These are phyloP conservation scores for Sarcophaga carnaria DNA, from an alignment of 2,888 invertebrate species.

Conservation along the genomic window DNA sequence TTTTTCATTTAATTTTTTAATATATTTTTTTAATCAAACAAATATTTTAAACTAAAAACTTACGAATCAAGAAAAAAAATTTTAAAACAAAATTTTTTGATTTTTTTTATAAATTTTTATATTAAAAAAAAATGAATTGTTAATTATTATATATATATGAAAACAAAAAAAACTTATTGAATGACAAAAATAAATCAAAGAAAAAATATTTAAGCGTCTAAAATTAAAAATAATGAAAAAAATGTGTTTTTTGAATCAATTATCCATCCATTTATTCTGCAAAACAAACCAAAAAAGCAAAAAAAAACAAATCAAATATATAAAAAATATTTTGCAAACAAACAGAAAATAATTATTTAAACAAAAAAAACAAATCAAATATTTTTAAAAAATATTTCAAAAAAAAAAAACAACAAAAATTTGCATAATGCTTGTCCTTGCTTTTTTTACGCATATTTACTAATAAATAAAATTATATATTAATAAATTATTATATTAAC, in stretches of 20 bases:
- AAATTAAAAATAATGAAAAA: slow-evolving; percentile 37
- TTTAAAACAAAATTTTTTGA: too few species aligned
- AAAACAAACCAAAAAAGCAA: slow-evolving; percentile 55
- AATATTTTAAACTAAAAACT: slow-evolving; percentile 8
- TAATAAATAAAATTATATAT: slow-evolving; percentile 56
- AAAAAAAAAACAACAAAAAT: slow-evolving; percentile 26
- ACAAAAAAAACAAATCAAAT: slow-evolving; percentile 51
- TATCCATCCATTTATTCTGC: slow-evolving; percentile 74
- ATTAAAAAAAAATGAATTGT: slow-evolving; percentile 42
- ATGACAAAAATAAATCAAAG: slow-evolving; percentile 9
- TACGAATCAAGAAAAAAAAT: neutral
- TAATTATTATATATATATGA: slow-evolving; percentile 29
- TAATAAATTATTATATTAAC: slow-evolving; percentile 45
- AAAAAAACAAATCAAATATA: slow-evolving; percentile 44
- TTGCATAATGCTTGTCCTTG: slow-evolving; percentile 70
- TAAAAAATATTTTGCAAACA: slow-evolving; percentile 58
- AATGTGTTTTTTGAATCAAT: slow-evolving; percentile 70
- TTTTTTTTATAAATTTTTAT: slow-evolving; percentile 54
- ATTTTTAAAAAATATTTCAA: slow-evolving; percentile 52
- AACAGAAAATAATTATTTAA: slow-evolving; percentile 51
- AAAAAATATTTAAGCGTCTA: slow-evolving; percentile 6
- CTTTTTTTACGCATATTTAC: slow-evolving; percentile 70
- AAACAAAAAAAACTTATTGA: too few species aligned
- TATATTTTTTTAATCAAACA: slow-evolving; percentile 8
- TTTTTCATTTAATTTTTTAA: neutral